A percentile compares a stretch with the other conserved stretches of the same genome.
Evolutionary conservation across 1,140 invertebrate species (phyloP).

Genomic region (Homalodisca vitripennis): DNA sequence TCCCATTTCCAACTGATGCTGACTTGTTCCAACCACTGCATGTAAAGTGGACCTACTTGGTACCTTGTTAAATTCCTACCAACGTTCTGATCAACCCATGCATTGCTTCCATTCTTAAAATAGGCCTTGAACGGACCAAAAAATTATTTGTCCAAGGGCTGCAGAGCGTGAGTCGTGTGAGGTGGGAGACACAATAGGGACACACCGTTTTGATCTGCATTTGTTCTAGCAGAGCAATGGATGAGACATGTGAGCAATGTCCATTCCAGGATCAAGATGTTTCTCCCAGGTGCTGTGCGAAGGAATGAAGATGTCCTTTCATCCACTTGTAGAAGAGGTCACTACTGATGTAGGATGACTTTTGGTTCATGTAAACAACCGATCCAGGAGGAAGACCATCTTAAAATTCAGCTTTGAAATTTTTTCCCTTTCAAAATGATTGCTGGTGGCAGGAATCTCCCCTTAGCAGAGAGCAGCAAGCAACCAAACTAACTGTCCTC

Average conservation of each 20-base stretch:
- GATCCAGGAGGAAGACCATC: slow-evolving; percentile 45
- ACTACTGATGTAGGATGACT: slow-evolving; percentile 24
- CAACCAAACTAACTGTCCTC: slow-evolving; percentile 23
- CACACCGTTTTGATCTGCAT: slow-evolving; percentile 45
- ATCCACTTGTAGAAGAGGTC: slow-evolving; percentile 20
- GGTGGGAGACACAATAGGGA: slow-evolving; percentile 46
- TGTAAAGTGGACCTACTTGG: slow-evolving; percentile 37
- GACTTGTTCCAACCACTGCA: slow-evolving; percentile 36
- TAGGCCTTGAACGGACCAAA: slow-evolving; percentile 43
- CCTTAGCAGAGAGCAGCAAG: slow-evolving; percentile 18
- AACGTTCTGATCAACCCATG: slow-evolving; percentile 31
- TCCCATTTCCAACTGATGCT: slow-evolving; percentile 36
- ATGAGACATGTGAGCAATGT: slow-evolving; percentile 44
- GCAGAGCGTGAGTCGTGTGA: slow-evolving; percentile 46
- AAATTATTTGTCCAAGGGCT: slow-evolving; percentile 45
- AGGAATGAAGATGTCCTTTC: slow-evolving; percentile 29
- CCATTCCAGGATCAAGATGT: slow-evolving; percentile 48
- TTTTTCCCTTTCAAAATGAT: slow-evolving; percentile 36
- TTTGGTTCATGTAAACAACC: slow-evolving; percentile 47
- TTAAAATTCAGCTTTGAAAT: slow-evolving; percentile 45
- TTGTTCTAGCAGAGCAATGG: slow-evolving; percentile 37
- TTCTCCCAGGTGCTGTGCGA: slow-evolving; percentile 45
- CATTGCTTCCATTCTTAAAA: slow-evolving; percentile 31
- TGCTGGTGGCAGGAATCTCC: slow-evolving; percentile 24
- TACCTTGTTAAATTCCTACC: slow-evolving; percentile 36